Conservation (phyloP, 2,888 invertebrate species). For the Stenichneumon culpator region DNA sequence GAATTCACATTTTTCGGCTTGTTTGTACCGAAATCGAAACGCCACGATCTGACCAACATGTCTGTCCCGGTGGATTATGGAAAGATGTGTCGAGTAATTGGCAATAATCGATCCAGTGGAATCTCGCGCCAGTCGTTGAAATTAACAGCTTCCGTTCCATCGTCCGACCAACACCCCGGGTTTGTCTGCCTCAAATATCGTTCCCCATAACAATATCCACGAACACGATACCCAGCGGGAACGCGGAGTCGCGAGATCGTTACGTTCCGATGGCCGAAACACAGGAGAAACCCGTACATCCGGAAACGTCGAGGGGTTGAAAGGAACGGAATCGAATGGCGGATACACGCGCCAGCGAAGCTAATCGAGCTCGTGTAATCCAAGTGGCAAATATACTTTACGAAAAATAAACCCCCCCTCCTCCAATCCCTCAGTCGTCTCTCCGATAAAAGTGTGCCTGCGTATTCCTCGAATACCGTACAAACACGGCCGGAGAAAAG, state of each 20-base stretch:
- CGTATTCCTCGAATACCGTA: not conserved
- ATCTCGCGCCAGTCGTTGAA: no score
- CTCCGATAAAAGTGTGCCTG: not conserved
- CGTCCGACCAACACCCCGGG: no score
- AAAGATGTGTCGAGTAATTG: no score
- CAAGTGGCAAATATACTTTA: slow-evolving; percentile 51
- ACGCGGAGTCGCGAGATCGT: slow-evolving; percentile 32
- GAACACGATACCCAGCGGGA: not conserved
- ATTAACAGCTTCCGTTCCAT: no score
- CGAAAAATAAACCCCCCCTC: slow-evolving; percentile 21
- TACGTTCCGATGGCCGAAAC: slow-evolving; percentile 41
- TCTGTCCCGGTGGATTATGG: no score
- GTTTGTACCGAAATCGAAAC: no score
- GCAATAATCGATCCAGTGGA: no score
- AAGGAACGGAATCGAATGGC: slow-evolving; percentile 33
- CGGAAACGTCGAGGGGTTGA: slow-evolving; percentile 28
- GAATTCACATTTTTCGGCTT: no score
- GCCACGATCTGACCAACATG: no score
- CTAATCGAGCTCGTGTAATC: slow-evolving; percentile 54
- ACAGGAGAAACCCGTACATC: slow-evolving; percentile 45
- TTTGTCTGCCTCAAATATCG: no score
- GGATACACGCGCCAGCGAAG: slow-evolving; percentile 42
- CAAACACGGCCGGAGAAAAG: not conserved
- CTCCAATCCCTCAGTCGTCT: not conserved
- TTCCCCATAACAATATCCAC: slow-evolving; percentile 9